Base-by-base conservation (phyloP, 2,113 vertebrate genomes). In the Beaufortia kweichowensis region DNA sequence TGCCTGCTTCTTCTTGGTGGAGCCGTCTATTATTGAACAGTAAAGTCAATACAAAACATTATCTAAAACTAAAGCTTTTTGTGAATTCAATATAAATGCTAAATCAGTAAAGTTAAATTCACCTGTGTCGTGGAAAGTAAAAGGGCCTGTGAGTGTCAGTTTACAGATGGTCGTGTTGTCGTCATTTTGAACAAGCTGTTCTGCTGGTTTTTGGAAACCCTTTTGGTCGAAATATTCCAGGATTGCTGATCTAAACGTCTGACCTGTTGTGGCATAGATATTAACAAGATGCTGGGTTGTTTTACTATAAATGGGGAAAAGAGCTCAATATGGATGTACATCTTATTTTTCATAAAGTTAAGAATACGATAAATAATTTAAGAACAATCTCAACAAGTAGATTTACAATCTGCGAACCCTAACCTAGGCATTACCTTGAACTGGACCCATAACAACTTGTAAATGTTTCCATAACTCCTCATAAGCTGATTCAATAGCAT, bases 91-190 rank as follows among this genome's bases (percentile, higher is more conserved):
- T 2, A 50, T 35, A 17, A 9, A 31, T 21, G 0, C 11, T 53
- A n/a, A n/a, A n/a, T n/a, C n/a, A n/a, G n/a, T n/a, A n/a, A 10
- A 39, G 35, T n/a, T 6, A 31, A 63, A 65, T 62, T 74, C 56
- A 86, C 86, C 84, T 80, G 69, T 50, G 24, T 75, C 78, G 23
- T 77, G 29, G 78, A 86, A 88, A 63, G 72, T 82, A 17, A 86
- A 79, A 31, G 12, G 23, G 2, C 82, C 82, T n/a, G 10, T 53
- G 28, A 86, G 62, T 24, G n/a, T 60, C 29, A 87, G 79, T 33
- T 73, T 84, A 67, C 79, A 86, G 11, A 46, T 59, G 23, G 1
- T 24, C 59, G 69, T 43, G 59, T 75, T 46, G n/a, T 77, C 71
- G 2, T 39, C 60, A 29, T 75, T 69, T 11, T 1, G 1, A 41